Percentiles rank a stretch among this genome's conserved stretches.
These are phyloP conservation scores for Esox lucius DNA, from an alignment of 2,797 vertebrate species.

Conservation along the genomic window DNA sequence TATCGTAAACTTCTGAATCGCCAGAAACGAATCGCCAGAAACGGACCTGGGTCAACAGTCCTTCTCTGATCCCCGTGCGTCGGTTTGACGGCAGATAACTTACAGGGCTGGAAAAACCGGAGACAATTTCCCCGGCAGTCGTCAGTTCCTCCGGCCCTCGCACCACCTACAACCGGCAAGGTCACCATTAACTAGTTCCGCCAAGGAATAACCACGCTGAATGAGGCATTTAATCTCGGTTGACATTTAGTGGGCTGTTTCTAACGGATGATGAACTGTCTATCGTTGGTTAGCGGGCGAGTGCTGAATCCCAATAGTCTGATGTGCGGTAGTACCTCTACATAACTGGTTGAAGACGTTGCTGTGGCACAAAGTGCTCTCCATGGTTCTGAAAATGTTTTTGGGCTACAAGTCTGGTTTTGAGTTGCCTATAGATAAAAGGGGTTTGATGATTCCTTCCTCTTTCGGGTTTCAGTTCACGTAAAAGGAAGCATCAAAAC, in stretches of 20 bases:
- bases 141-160: not conserved
- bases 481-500: no score
- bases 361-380: not conserved
- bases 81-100: not conserved
- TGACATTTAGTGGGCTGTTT: not conserved
- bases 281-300: not conserved
- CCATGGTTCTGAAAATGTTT: not conserved
- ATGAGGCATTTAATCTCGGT: not conserved
- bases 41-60: not conserved
- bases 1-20: not conserved
- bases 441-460: not conserved
- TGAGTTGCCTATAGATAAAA: not conserved
- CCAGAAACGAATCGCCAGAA: not conserved
- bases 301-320: not conserved
- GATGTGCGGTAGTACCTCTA: not conserved
- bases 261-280: not conserved
- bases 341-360: no score
- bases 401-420: not conserved
- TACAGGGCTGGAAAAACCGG: not conserved
- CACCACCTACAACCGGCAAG: not conserved
- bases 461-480: not conserved
- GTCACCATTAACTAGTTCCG: not conserved
- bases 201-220: not conserved
- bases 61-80: not conserved
- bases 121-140: not conserved